Evolutionary conservation across 2,113 vertebrate genomes (phyloP).

Genomic region (Micromys minutus): DNA sequence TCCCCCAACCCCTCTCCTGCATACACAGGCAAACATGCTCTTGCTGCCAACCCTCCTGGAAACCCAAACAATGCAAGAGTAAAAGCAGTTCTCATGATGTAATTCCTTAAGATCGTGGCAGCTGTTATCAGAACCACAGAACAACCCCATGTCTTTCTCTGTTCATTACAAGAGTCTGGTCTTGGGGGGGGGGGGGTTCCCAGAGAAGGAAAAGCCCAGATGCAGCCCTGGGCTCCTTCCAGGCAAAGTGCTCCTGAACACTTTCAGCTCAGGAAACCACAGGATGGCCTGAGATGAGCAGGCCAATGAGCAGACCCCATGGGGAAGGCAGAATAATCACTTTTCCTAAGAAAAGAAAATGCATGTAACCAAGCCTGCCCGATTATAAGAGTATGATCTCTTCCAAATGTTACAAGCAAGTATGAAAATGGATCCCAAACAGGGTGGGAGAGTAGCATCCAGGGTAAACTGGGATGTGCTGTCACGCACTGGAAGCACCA

Average conservation of each 20-base stretch:
- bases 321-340: conserved; percentile 55
- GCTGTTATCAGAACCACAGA: conserved; percentile 75
- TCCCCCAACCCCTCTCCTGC: not conserved
- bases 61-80: conserved; percentile 52
- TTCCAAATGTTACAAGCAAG: conserved; percentile 57
- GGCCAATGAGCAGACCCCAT: conserved; percentile 49
- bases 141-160: conserved; percentile 52
- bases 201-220: conserved; percentile 76
- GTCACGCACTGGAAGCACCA: too few species aligned
- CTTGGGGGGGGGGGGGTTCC: conserved; percentile 53
- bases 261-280: conserved; percentile 67
- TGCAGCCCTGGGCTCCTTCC: conserved; percentile 69
- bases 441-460: rapidly evolving
- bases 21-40: not conserved
- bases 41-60: conserved; percentile 32
- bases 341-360: conserved; percentile 69
- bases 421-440: not conserved
- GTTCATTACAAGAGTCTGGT: conserved; percentile 62
- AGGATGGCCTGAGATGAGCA: conserved; percentile 55
- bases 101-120: conserved; percentile 81
- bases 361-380: conserved; percentile 3
- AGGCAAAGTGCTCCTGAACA: conserved; percentile 51
- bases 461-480: rapidly evolving
- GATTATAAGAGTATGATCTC: conserved; percentile 44
- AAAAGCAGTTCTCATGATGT: conserved; percentile 77